phyloP scores from a whole-genome alignment of 2,113 vertebrate genomes.

The Trogon surrucura region DNA sequence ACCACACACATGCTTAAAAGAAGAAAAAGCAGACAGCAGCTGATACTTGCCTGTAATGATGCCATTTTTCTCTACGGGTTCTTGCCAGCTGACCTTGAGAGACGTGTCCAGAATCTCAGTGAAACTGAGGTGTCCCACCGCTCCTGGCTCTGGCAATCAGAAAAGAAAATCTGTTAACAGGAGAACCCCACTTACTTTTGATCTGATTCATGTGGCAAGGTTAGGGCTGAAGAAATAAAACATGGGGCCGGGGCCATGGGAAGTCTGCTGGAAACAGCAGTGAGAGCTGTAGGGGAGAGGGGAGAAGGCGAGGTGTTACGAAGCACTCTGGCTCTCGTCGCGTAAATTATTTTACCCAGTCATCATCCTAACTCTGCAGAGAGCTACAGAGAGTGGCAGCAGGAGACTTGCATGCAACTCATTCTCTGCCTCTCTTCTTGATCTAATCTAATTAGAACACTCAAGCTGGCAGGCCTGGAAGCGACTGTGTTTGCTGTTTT shows the following conservation, averaged over 20 bases:
- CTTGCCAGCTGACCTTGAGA: conserved; percentile 94
- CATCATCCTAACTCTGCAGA: not conserved
- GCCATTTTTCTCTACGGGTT: conserved; percentile 92
- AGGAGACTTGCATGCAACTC: not conserved
- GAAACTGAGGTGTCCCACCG: conserved; percentile 91
- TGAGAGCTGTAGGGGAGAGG: not conserved
- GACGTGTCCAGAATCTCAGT: conserved; percentile 96
- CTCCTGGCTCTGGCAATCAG: conserved; percentile 84
- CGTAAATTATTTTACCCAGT: not conserved
- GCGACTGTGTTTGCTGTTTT: not conserved
- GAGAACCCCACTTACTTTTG: not conserved
- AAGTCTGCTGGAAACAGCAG: not conserved
- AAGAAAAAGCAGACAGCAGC: not conserved
- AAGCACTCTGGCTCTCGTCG: not conserved
- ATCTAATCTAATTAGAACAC: conserved; percentile 15
- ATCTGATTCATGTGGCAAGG: not conserved
- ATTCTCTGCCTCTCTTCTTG: not conserved
- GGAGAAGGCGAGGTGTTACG: not conserved
- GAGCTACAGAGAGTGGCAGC: not conserved
- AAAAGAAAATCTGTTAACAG: conserved; percentile 42
- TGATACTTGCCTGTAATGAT: conserved; percentile 84
- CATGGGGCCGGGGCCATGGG: not conserved
- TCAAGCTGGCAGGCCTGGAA: not conserved
- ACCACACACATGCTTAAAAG: not conserved
- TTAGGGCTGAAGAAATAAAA: not conserved